Evolutionary conservation across 2,888 invertebrate species (phyloP).

Genomic region (Ligdia adustata): DNA sequence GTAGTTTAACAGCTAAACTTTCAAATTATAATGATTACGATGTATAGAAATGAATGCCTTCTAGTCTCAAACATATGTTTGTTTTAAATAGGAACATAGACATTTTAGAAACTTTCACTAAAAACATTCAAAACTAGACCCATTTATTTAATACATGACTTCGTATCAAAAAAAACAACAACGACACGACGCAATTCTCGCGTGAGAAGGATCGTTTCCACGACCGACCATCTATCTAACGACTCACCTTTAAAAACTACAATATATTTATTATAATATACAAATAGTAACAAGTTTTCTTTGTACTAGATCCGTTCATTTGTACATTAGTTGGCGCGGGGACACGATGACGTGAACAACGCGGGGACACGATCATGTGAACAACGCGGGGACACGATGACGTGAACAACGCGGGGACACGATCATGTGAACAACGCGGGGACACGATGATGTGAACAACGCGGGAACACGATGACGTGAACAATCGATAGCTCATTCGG

Average conservation of each 20-base stretch:
- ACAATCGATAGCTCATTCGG: conserved; percentile 49
- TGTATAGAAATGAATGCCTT: too few relatives aligned
- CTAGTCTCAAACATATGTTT: too few relatives aligned
- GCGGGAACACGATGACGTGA: conserved; percentile 77
- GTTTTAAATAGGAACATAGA: too few relatives aligned
- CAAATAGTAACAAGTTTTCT: conserved; percentile 84
- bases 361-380: conserved; percentile 77
- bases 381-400: conserved; percentile 69
- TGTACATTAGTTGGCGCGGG: conserved; percentile 75
- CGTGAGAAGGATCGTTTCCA: conserved; percentile 24
- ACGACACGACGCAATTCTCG: not conserved
- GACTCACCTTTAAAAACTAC: conserved; percentile 65
- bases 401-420: too few relatives aligned
- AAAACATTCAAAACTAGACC: too few relatives aligned
- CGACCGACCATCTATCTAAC: conserved; percentile 28
- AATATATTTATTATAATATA: conserved; percentile 74
- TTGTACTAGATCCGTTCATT: conserved; percentile 80
- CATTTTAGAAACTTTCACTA: too few relatives aligned
- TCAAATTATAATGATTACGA: too few relatives aligned
- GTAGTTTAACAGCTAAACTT: too few relatives aligned
- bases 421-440: conserved; percentile 79
- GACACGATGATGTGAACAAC: conserved; percentile 57
- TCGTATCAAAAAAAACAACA: not conserved
- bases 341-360: conserved; percentile 57
- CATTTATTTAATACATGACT: too few relatives aligned